Conservation (phyloP, 2,888 invertebrate species). For the Dyspetes luteomarginatus region DNA sequence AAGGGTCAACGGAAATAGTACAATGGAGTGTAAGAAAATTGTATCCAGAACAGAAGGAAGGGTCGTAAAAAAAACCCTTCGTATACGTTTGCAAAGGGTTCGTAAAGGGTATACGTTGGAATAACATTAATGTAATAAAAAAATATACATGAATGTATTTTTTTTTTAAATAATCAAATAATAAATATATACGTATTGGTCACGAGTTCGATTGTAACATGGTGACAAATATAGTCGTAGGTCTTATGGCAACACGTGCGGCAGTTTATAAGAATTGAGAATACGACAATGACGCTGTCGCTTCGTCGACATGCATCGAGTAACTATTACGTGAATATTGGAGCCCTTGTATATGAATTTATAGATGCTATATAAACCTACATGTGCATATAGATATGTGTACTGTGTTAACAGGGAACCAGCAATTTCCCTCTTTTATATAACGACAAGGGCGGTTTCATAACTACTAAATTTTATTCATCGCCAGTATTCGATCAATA, state of each 20-base stretch:
- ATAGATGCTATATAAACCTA: neutral
- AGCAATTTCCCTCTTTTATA: constrained; percentile 34
- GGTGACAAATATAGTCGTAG: neutral
- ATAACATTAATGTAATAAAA: too few species aligned
- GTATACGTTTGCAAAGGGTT: too few species aligned
- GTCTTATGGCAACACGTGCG: constrained; percentile 33
- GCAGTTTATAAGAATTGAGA: constrained; percentile 35
- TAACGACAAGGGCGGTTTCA: constrained; percentile 64
- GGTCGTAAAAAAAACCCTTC: too few species aligned
- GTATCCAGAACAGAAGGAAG: too few species aligned
- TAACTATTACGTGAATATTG: constrained; percentile 63
- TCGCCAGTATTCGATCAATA: constrained; percentile 51
- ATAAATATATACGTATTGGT: neutral
- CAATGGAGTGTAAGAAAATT: too few species aligned
- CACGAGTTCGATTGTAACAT: neutral
- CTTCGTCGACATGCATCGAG: constrained; percentile 32
- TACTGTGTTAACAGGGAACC: neutral
- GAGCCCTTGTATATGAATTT: constrained; percentile 15
- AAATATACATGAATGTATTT: too few species aligned
- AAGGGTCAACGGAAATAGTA: too few species aligned
- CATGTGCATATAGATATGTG: constrained; percentile 8
- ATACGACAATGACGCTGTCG: constrained; percentile 9
- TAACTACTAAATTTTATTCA: constrained; percentile 63
- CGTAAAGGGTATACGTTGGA: too few species aligned
- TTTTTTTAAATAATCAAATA: too few species aligned